phyloP scores from a whole-genome alignment of 2,888 invertebrate genomes.

The Temnothorax rugatulus region DNA sequence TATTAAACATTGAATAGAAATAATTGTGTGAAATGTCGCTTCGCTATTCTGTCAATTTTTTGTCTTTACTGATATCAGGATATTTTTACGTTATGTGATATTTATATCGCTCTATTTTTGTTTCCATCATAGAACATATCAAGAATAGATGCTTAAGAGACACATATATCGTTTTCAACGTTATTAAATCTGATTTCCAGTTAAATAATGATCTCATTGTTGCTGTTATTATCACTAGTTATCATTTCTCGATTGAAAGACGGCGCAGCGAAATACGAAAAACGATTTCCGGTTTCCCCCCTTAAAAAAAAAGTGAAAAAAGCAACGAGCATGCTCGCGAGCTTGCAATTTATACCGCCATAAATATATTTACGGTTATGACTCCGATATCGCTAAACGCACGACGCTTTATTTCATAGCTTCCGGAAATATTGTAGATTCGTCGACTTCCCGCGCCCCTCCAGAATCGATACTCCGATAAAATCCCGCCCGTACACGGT shows the following conservation, averaged over 20 bases:
- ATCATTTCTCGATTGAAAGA: background rate
- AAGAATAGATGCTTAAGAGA: background rate
- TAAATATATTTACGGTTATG: slow-evolving; percentile 56
- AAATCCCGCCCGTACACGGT: slow-evolving; percentile 38
- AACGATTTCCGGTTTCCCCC: slow-evolving; percentile 2
- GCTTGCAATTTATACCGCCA: slow-evolving; percentile 43
- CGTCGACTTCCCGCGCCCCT: slow-evolving; percentile 46
- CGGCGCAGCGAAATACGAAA: background rate
- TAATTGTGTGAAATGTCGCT: background rate
- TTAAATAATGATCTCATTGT: background rate
- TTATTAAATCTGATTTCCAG: background rate
- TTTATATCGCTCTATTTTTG: background rate
- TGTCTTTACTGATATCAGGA: background rate
- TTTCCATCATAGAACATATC: background rate
- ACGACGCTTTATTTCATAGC: slow-evolving; percentile 55
- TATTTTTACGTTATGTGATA: slow-evolving; percentile 1
- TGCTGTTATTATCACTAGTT: background rate
- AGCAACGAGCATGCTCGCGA: slow-evolving; percentile 14
- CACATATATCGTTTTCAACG: background rate
- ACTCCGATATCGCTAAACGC: slow-evolving; percentile 51
- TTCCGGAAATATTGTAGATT: slow-evolving; percentile 54
- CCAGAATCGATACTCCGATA: slow-evolving; percentile 44
- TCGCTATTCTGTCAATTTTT: background rate
- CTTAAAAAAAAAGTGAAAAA: background rate
- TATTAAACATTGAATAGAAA: background rate